phyloP scores from a whole-genome alignment of 2,113 vertebrate genomes.

The Gobio gobio region DNA sequence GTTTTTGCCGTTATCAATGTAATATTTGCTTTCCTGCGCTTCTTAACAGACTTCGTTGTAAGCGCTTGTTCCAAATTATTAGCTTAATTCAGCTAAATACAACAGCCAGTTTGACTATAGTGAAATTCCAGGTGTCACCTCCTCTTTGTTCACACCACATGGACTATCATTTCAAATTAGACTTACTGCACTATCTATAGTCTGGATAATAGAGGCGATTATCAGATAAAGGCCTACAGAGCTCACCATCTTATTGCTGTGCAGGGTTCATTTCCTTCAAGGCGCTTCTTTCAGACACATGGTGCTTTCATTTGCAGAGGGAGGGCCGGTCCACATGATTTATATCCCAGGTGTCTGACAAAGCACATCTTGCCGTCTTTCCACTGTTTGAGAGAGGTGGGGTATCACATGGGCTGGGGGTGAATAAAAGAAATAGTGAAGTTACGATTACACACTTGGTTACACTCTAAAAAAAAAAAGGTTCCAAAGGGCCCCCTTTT shows the following conservation, averaged over 20 bases:
- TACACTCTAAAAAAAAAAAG: background rate
- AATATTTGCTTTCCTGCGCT: background rate
- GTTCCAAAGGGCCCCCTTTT: no score
- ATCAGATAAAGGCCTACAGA: slow-evolving; percentile 29
- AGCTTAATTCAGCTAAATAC: background rate
- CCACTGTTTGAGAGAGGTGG: background rate
- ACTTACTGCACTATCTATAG: background rate
- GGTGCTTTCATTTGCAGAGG: background rate
- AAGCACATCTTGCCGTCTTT: slow-evolving; percentile 16
- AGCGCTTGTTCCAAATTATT: background rate
- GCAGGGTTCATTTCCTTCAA: slow-evolving; percentile 44
- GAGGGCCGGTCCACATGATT: slow-evolving; percentile 23
- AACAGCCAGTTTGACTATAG: background rate
- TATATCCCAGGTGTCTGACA: slow-evolving; percentile 45
- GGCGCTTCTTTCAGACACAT: slow-evolving; percentile 18
- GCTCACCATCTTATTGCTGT: slow-evolving; percentile 35
- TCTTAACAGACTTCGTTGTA: background rate
- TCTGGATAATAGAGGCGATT: slow-evolving; percentile 20
- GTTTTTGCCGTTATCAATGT: background rate
- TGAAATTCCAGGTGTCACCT: slow-evolving; percentile 3
- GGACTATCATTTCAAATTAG: slow-evolving; percentile 26
- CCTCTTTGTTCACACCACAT: slow-evolving; percentile 8
- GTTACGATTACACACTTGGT: slow-evolving; percentile 38
- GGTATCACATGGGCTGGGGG: background rate
- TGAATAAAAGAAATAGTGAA: slow-evolving; percentile 9